These are phyloP conservation scores for Muricea muricata DNA, from an alignment of 92 coral and sea anemone species.

Conservation along the genomic window DNA sequence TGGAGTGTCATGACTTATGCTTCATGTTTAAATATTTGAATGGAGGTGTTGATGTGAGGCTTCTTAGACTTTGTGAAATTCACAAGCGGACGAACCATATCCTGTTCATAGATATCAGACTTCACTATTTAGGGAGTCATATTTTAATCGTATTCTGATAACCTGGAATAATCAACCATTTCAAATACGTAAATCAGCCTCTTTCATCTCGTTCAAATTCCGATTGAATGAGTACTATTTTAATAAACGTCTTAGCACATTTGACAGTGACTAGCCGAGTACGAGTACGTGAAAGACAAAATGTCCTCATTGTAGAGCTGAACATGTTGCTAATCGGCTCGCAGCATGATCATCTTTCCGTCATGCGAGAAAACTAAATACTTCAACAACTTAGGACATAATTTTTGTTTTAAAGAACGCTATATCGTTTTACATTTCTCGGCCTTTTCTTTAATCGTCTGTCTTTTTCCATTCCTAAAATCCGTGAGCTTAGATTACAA, in stretches of 20 bases:
- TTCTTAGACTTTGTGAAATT: too few relatives aligned
- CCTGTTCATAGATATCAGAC: neutral
- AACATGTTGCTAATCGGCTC: too few relatives aligned
- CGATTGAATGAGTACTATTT: neutral
- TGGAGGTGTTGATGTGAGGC: too few relatives aligned
- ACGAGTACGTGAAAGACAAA: neutral
- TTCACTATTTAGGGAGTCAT: slow-evolving; percentile 2
- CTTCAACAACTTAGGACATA: too few relatives aligned
- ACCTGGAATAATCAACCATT: slow-evolving; percentile 9
- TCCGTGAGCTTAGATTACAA: too few relatives aligned
- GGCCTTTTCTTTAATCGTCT: too few relatives aligned
- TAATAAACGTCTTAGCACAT: neutral
- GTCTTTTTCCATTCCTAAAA: too few relatives aligned
- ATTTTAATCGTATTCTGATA: slow-evolving; percentile 2
- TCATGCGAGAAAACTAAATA: too few relatives aligned
- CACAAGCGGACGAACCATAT: neutral
- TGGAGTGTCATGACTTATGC: slow-evolving; percentile 29
- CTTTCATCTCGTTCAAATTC: neutral
- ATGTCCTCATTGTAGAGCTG: neutral
- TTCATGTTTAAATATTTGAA: slow-evolving; percentile 27
- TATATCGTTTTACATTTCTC: too few relatives aligned
- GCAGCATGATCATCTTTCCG: too few relatives aligned
- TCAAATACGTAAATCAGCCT: neutral
- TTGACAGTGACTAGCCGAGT: neutral
- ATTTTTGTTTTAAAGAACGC: too few relatives aligned